These are phyloP conservation scores for Hypomesus transpacificus DNA, from an alignment of 2,113 vertebrate species.

Conservation along the genomic window DNA sequence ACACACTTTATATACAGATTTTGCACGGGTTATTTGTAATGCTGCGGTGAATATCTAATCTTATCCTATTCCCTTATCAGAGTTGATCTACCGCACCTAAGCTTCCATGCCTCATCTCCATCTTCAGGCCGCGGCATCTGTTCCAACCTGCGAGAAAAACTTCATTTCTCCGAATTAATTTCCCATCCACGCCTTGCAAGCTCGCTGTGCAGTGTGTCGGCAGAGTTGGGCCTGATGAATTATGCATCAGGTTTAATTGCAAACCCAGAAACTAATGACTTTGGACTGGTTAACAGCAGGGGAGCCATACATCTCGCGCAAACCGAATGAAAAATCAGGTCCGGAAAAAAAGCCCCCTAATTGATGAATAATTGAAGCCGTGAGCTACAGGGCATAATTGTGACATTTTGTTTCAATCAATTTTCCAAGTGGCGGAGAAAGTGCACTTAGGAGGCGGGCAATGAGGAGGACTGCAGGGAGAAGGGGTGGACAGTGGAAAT, in stretches of 20 bases:
- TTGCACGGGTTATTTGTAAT: no score
- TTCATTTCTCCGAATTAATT: slow-evolving; percentile 76
- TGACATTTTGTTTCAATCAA: slow-evolving; percentile 83
- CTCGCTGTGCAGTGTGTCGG: slow-evolving; percentile 63
- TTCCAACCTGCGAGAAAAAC: slow-evolving; percentile 61
- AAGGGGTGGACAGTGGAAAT: slow-evolving; percentile 55
- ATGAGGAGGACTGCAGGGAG: slow-evolving; percentile 46
- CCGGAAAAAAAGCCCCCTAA: slow-evolving; percentile 69
- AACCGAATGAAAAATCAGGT: slow-evolving; percentile 81
- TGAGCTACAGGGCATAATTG: slow-evolving; percentile 77
- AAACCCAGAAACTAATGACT: slow-evolving; percentile 84
- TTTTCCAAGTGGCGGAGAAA: slow-evolving; percentile 63
- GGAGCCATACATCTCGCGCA: slow-evolving; percentile 77
- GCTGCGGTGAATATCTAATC: background rate
- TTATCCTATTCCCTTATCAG: slow-evolving; percentile 23
- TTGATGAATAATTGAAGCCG: slow-evolving; percentile 81
- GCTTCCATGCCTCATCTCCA: slow-evolving; percentile 39
- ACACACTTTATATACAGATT: background rate
- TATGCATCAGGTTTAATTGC: slow-evolving; percentile 83
- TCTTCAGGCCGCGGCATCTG: slow-evolving; percentile 63
- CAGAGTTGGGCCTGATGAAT: slow-evolving; percentile 75
- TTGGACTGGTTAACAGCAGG: slow-evolving; percentile 83
- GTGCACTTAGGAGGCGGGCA: slow-evolving; percentile 73
- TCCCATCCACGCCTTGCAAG: slow-evolving; percentile 72
- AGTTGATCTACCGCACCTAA: slow-evolving; percentile 22